phyloP scores from a whole-genome alignment of 2,888 invertebrate species.

The Seira musarum region DNA sequence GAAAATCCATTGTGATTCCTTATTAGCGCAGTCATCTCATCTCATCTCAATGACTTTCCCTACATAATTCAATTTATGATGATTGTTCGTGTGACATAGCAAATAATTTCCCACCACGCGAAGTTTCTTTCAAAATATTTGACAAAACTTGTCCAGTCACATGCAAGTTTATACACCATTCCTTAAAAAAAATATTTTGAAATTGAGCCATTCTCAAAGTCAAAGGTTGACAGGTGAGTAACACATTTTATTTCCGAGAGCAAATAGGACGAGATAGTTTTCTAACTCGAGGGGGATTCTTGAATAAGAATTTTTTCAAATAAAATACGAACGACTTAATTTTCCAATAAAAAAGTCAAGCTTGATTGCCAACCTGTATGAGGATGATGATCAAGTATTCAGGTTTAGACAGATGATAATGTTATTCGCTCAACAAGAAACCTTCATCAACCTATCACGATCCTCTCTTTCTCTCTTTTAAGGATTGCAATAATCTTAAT shows the following conservation, averaged over 20 bases:
- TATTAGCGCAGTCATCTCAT: conserved; percentile 19
- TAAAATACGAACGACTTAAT: too few species aligned
- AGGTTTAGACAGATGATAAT: too few species aligned
- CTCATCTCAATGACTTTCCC: too few species aligned
- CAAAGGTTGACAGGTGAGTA: conserved; percentile 55
- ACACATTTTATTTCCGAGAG: conserved; percentile 35
- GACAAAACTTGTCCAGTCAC: conserved; percentile 30
- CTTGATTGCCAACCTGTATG: too few species aligned
- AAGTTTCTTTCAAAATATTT: not conserved
- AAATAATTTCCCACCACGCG: conserved; percentile 26
- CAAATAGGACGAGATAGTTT: too few species aligned
- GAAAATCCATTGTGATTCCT: conserved; percentile 22
- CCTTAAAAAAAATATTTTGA: conserved; percentile 53
- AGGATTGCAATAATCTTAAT: too few species aligned
- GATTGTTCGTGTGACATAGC: conserved; percentile 42
- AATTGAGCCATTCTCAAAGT: conserved; percentile 59
- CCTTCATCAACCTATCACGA: too few species aligned
- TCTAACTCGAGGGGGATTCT: too few species aligned
- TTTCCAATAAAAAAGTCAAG: too few species aligned
- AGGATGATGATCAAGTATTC: too few species aligned
- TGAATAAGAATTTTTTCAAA: too few species aligned
- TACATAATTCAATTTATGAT: conserved; percentile 44
- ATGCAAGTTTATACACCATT: conserved; percentile 45
- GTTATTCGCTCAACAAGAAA: conserved; percentile 50
- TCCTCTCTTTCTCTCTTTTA: too few species aligned